A percentile compares a stretch with the other conserved stretches of the same genome.
Evolutionary conservation across 2,113 vertebrate species (phyloP).

Genomic region (Sceloporus undulatus): DNA sequence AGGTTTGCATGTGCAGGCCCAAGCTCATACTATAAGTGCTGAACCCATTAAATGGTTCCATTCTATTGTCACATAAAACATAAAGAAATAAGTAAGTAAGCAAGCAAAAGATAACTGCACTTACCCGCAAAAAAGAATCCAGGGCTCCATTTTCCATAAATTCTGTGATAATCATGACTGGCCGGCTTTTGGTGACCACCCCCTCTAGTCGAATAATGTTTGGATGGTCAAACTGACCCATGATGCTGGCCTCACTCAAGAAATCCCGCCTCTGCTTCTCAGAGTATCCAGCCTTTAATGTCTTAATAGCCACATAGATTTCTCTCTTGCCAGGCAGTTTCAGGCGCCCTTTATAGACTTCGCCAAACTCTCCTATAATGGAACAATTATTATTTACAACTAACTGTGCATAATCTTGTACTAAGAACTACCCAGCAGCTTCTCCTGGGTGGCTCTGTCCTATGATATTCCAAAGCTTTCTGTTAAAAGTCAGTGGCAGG

Average conservation of each 20-base stretch:
- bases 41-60: rapidly evolving
- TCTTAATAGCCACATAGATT: slow-evolving; percentile 98
- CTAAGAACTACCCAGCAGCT: background rate
- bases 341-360: slow-evolving; percentile 97
- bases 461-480: background rate
- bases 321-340: slow-evolving; percentile 96
- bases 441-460: background rate
- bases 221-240: slow-evolving; percentile 98
- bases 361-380: slow-evolving; percentile 93
- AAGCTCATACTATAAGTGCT: background rate
- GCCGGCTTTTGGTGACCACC: slow-evolving; percentile 97
- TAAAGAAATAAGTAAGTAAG: background rate
- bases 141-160: slow-evolving; percentile 99
- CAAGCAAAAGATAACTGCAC: slow-evolving; percentile 25
- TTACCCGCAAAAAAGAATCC: slow-evolving; percentile 97
- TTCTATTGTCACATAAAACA: background rate
- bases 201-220: slow-evolving; percentile 98
- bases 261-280: slow-evolving; percentile 98
- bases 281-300: slow-evolving; percentile 93
- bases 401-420: background rate
- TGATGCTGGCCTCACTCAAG: slow-evolving; percentile 97
- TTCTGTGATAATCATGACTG: slow-evolving; percentile 98
- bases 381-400: background rate
- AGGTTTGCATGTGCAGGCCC: background rate
- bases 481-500: slow-evolving; percentile 6